A percentile compares a stretch with the other conserved stretches of the same genome.
Conservation (phyloP, 92 coral and sea anemone species). For the Zoanthus gigantus region DNA sequence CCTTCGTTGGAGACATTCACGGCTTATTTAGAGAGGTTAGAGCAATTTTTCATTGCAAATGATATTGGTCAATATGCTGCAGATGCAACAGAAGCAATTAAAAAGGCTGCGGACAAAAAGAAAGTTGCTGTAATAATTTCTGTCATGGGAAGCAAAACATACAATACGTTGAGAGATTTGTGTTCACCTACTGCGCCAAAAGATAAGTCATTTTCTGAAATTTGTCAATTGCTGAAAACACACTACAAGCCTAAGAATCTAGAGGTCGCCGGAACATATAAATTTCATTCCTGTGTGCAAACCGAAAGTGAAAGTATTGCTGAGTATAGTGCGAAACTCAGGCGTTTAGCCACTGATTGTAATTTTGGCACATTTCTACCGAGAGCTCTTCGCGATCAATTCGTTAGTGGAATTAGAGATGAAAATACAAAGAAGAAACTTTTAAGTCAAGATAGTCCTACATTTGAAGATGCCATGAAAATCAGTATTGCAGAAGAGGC, state of each 20-base stretch:
- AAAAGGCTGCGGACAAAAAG: slow-evolving; percentile 45
- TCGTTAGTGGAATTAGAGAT: slow-evolving; percentile 2
- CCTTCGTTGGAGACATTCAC: slow-evolving; percentile 51
- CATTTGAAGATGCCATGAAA: background rate
- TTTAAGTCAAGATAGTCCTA: background rate
- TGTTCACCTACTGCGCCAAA: slow-evolving; percentile 55
- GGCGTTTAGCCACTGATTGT: background rate
- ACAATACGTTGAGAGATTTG: slow-evolving; percentile 49
- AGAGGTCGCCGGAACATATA: background rate
- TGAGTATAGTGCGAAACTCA: background rate
- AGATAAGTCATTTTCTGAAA: slow-evolving; percentile 47
- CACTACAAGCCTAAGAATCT: slow-evolving; percentile 4
- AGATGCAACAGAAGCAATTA: slow-evolving; percentile 47
- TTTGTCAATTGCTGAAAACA: background rate
- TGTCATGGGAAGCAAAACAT: slow-evolving; percentile 55
- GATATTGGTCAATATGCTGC: slow-evolving; percentile 39
- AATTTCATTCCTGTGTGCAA: background rate
- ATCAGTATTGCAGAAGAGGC: background rate
- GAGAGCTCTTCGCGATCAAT: background rate
- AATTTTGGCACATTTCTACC: slow-evolving; percentile 1
- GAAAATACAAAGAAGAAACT: background rate
- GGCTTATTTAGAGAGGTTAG: slow-evolving; percentile 55
- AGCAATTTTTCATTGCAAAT: slow-evolving; percentile 59
- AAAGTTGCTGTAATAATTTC: slow-evolving; percentile 63
- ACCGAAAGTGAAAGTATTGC: background rate